Conservation (phyloP, 2,113 vertebrate species). For the Panurus biarmicus region DNA sequence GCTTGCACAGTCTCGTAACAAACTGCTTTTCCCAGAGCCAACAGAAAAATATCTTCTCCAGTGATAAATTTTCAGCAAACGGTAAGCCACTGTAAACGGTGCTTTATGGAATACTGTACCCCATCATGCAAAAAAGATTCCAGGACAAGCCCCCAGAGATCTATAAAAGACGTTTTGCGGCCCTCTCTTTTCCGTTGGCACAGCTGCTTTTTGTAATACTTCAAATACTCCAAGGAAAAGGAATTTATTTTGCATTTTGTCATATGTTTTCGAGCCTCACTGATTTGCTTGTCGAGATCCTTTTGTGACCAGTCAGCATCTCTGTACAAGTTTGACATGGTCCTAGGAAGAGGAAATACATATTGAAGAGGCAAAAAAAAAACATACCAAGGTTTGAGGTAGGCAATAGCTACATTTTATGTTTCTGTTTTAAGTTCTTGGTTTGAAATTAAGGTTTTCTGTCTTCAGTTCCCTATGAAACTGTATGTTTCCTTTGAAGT, state of each 20-base stretch:
- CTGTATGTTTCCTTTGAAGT: neutral
- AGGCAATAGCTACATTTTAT: neutral
- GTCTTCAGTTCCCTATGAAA: neutral
- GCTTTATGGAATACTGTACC: constrained; percentile 60
- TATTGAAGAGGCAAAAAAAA: neutral
- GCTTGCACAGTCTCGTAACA: fast-evolving
- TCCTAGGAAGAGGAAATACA: constrained; percentile 51
- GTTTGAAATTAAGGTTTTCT: neutral
- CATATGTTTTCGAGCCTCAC: constrained; percentile 53
- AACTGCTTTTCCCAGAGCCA: neutral
- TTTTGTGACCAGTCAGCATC: constrained; percentile 74
- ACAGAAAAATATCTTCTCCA: neutral
- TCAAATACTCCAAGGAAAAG: constrained; percentile 58
- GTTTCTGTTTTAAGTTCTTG: neutral
- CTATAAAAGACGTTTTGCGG: constrained; percentile 65
- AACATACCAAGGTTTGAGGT: neutral
- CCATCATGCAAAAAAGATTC: constrained; percentile 73
- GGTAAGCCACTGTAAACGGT: neutral
- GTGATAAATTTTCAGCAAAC: neutral
- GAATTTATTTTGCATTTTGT: constrained; percentile 50
- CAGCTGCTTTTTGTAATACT: constrained; percentile 69
- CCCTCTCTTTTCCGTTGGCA: constrained; percentile 62
- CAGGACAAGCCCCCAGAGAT: constrained; percentile 72
- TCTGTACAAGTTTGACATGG: constrained; percentile 69
- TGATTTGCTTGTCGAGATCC: constrained; percentile 56